These are phyloP conservation scores for Campoletis sonorensis DNA, from an alignment of 1,140 invertebrate genomes.

Conservation along the genomic window DNA sequence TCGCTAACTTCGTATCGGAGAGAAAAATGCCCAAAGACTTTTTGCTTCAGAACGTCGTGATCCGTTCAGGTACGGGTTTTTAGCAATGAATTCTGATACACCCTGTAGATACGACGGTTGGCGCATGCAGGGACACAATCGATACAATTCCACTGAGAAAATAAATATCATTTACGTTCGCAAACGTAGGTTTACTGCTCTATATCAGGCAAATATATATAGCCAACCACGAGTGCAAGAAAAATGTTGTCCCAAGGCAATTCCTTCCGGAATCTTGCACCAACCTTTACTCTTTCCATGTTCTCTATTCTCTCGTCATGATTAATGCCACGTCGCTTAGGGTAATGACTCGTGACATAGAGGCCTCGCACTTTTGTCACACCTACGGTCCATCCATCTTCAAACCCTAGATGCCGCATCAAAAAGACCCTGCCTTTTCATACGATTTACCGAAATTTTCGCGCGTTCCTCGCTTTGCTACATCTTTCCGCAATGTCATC, in stretches of 20 bases:
- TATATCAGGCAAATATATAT: neutral
- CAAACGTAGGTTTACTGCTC: no score
- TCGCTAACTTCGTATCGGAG: no score
- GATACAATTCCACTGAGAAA: neutral
- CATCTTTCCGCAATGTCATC: no score
- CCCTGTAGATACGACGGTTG: neutral
- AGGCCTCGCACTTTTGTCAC: neutral
- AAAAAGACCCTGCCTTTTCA: neutral
- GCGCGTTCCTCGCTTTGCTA: no score
- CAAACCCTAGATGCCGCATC: no score
- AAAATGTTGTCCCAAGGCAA: neutral
- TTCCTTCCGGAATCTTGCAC: neutral
- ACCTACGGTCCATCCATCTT: neutral
- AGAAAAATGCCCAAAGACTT: no score
- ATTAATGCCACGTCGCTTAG: slow-evolving; percentile 10
- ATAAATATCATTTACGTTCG: no score
- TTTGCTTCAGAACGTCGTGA: no score
- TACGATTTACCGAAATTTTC: neutral
- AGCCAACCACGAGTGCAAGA: neutral
- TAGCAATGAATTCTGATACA: no score
- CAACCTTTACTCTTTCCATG: neutral
- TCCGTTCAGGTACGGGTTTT: no score
- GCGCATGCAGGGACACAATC: neutral
- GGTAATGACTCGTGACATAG: neutral
- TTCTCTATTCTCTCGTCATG: neutral